phyloP scores from a whole-genome alignment of 92 coral and sea anemone genomes.

The Porites divaricata region DNA sequence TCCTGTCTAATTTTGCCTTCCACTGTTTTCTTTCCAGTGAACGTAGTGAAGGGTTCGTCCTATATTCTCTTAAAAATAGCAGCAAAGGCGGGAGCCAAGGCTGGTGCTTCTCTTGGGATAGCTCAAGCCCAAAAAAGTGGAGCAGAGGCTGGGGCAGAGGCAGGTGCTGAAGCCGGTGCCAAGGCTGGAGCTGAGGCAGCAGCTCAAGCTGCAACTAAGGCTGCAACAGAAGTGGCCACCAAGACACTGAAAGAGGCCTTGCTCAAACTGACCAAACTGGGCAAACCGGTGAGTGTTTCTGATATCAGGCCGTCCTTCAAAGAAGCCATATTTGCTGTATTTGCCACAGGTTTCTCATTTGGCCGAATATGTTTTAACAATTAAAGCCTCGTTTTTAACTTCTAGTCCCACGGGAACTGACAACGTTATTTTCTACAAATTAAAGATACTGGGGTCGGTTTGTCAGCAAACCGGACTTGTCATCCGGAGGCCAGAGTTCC shows the following conservation, averaged over 20 bases:
- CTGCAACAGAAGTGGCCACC: slow-evolving; percentile 50
- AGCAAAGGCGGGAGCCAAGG: slow-evolving; percentile 62
- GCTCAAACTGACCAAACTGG: background rate
- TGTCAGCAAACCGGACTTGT: no score
- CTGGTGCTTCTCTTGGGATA: slow-evolving; percentile 45
- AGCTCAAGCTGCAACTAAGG: slow-evolving; percentile 40
- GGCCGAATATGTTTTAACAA: no score
- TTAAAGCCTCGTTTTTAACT: no score
- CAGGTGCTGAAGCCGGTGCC: slow-evolving; percentile 36
- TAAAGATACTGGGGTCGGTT: no score
- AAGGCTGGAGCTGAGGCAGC: slow-evolving; percentile 63
- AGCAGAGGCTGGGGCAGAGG: slow-evolving; percentile 22
- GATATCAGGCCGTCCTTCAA: background rate
- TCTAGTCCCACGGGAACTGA: no score
- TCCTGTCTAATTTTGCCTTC: background rate
- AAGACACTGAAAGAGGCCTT: slow-evolving; percentile 59
- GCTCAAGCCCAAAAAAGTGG: slow-evolving; percentile 28
- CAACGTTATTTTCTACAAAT: no score
- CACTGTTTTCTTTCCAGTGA: background rate
- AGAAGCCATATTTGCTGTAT: background rate
- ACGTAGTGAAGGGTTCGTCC: background rate
- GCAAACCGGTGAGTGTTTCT: slow-evolving; percentile 17
- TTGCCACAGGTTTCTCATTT: no score
- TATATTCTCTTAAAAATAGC: slow-evolving; percentile 30
- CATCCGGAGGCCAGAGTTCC: no score